Base-by-base conservation (phyloP, 2,888 invertebrate genomes). In the Bombylius major region DNA sequence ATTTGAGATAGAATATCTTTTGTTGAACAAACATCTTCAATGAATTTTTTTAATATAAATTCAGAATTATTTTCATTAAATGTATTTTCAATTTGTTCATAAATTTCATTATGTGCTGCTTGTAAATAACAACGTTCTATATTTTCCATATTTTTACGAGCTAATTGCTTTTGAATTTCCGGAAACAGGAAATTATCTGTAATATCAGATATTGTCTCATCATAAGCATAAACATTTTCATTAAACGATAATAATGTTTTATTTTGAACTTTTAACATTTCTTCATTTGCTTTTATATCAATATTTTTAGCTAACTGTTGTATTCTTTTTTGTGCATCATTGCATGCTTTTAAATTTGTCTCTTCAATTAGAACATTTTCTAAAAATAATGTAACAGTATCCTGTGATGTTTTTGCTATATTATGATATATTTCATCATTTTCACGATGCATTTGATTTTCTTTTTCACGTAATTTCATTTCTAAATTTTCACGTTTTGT, bases 351-450 rank as follows among this genome's bases (percentile, higher is more conserved):
- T 59, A 78, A 76, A 32, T 82, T 77, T 59, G 82, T 75, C 13
- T 83, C 80, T 57, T 80, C 79, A 6, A 78, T 73, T 12, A 86
- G 77, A 9, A 86, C 77, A 60, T 80, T 79, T 62, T 82, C 78
- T 47, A 87, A 72, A 66, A 83, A 86, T 6, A 78, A 69, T 58
- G 83, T 80, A 1, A 84, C 79, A 0, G 79, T 77, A 47, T 80
- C 78, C 65, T 79, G 80, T 47, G 67, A 65, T 1, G 64, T 59
- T 13, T 62, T 34, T 47, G 65, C 61, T 31, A 77, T 77, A 73
- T 86, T 83, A 69, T 82, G 83, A 67, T 89, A 91, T 68, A 91
- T 82, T 70, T 89, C 86, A 62, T 91, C 89, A 62, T 88, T 84
- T 65, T 89, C 85, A 8, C 39, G 39, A 42, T 11, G 39, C 3